Conservation (phyloP, 2,797 vertebrate genomes). For the Pipistrellus pygmaeus region DNA sequence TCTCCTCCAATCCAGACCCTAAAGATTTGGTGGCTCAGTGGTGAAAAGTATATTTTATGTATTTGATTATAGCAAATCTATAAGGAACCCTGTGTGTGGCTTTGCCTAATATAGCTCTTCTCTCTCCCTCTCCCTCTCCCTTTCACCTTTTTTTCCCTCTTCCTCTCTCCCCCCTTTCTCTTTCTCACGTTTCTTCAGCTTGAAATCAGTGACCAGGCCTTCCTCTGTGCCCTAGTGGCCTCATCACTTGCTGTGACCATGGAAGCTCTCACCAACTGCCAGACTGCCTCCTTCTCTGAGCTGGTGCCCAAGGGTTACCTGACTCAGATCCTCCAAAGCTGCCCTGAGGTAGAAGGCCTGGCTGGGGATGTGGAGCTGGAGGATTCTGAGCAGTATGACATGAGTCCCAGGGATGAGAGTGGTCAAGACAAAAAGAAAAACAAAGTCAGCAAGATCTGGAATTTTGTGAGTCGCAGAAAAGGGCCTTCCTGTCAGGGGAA, state of each 20-base stretch:
- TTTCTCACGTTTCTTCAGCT: conserved; percentile 42
- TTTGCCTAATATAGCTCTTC: not conserved
- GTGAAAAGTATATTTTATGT: not conserved
- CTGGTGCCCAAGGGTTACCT: conserved; percentile 92
- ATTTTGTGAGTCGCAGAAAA: conserved; percentile 92
- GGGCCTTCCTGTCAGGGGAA: conserved; percentile 88
- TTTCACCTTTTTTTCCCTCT: not conserved
- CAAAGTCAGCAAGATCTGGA: conserved; percentile 92
- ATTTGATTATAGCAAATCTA: conserved; percentile 1
- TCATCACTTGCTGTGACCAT: conserved; percentile 68
- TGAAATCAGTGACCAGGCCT: conserved; percentile 70
- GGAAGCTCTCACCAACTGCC: conserved; percentile 79
- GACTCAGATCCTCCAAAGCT: conserved; percentile 91
- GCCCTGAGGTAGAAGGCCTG: conserved; percentile 89
- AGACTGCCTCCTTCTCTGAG: conserved; percentile 53
- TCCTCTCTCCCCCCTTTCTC: not conserved
- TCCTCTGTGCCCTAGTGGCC: conserved; percentile 6
- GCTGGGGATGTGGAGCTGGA: conserved; percentile 86
- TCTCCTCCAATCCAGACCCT: not conserved
- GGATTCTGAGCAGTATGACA: conserved; percentile 81
- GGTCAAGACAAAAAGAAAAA: conserved; percentile 84
- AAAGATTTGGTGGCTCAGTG: not conserved
- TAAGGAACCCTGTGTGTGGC: not conserved
- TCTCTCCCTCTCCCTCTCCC: not conserved
- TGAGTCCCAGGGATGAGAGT: conserved; percentile 83